Evolutionary conservation across 1,140 invertebrate genomes (phyloP), one percentile per base, ranked within the genome.

Genomic region (Brachionus koreanus): DNA sequence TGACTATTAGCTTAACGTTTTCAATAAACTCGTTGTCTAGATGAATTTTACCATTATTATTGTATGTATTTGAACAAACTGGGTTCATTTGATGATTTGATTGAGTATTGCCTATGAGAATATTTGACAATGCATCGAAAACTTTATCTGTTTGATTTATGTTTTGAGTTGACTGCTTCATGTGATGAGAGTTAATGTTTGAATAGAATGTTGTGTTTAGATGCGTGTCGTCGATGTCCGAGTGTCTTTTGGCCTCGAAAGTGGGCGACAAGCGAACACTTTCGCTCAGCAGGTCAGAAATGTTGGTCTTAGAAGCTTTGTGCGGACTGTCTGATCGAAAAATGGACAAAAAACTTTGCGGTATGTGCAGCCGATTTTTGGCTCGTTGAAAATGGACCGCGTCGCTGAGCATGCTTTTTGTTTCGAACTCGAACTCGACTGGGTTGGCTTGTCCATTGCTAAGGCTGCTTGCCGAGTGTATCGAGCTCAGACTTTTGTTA

Each of bases 11-110:
- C 19, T 65, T 57, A 6, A 79, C 76, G 43, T 61, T 65, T 19
- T 79, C 76, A 61, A 79, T 79, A 25, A 79, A 79, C 49, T 79
- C 61, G 12, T 57, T 12, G 12, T 79, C 76, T 9, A 79, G 23
- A 5, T 35, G 19, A 42, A 79, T 57, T 61, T 79, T 79, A 13
- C 76, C 65, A 69, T 42, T 69, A 2, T 69, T 16, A 39, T 6
- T 49, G 9, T 72, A 19, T 33, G 13, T 72, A 35, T 72, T 72
- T 25, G 69, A 49, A 10, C 3, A 0, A 9, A 25, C 19, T 37
- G 13, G 16, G 33, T 63, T 61, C 0, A 37, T 25, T 16, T 69
- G 65, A 19, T 69, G 65, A 16, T 19, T 69, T 1, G 65, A 69
- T 2, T 10, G 6, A 13, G 16, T 69, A 7, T 69, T 37, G 16